These are phyloP conservation scores for Antheraea pernyi DNA, from an alignment of 1,140 invertebrate species.

Conservation along the genomic window DNA sequence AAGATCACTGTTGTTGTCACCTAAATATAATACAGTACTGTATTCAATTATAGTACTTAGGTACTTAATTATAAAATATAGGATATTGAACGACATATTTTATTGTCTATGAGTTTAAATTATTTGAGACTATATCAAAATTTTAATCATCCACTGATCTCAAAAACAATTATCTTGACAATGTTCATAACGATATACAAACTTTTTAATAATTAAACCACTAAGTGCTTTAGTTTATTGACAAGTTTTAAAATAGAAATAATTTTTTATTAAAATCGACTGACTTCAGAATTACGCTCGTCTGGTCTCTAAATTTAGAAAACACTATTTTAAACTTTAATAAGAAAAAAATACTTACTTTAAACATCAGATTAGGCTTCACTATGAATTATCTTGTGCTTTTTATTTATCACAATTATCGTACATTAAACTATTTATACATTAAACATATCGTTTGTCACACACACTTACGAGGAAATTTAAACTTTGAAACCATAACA, in stretches of 20 bases:
- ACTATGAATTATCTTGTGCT: constrained; percentile 70
- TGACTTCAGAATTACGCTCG: constrained; percentile 25
- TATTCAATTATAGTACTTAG: too few species aligned
- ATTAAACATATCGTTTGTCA: constrained; percentile 57
- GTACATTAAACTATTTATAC: constrained; percentile 59
- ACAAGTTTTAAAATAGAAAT: not conserved
- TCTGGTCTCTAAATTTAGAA: constrained; percentile 48
- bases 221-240: not conserved
- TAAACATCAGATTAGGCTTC: constrained; percentile 67
- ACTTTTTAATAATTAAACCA: not conserved
- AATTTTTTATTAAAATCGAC: not conserved
- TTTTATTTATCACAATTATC: constrained; percentile 73
- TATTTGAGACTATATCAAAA: too few species aligned
- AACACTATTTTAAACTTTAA: constrained; percentile 45
- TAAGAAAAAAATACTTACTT: constrained; percentile 51
- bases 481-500: constrained; percentile 41
- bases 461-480: constrained; percentile 60
- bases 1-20: too few species aligned
- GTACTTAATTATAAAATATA: too few species aligned
- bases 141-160: too few species aligned
- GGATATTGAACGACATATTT: too few species aligned
- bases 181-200: not conserved
- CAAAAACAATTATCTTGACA: not conserved
- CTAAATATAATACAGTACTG: too few species aligned
- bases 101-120: too few species aligned